Evolutionary conservation across 1,140 invertebrate species (phyloP), one percentile per base, ranked within the genome.

Genomic region (Bombus fervidus): DNA sequence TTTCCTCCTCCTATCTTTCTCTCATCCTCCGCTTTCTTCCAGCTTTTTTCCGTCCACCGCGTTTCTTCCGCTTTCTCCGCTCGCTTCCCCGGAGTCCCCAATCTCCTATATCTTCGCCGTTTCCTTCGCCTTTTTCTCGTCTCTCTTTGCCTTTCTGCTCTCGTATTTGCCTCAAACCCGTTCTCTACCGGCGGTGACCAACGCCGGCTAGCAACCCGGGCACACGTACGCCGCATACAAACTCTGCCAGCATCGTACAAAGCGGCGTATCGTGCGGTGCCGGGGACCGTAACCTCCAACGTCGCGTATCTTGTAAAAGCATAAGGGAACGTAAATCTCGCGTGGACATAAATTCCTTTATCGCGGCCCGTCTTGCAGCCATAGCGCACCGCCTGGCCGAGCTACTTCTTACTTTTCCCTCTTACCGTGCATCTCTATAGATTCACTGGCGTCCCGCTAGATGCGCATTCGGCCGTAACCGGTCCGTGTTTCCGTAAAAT

Each of bases 281-380:
- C 68, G 69, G 41, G 13, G 31, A 28, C 59, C 83, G 78, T 80
- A 71, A 57, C 66, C 62, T 62, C 71, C 41, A 66, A 39, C 76
- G 68, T 75, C 74, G 77, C 47, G 82, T 87, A 83, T 79, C 84
- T 85, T 89, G 87, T 91, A 89, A 84, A 89, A 89, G 90, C 86
- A 86, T 86, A 88, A 89, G 72, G 75, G 85, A 76, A 91, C 90
- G 90, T 92, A 92, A 93, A 93, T 93, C 92, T 92, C 82, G 78
- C 85, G 81, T 88, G 89, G 87, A 91, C 92, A 91, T 92, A 93
- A 93, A 93, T 93, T 93, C 91, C 86, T 93, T 93, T 93, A 93
- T 93, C 92, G 88, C 86, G 73, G 87, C 62, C 64, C 87, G 90
- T 91, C 90, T 88, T 83, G 89, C 80, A 71, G 37, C 71, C 74